Conservation (phyloP, 2,113 vertebrate genomes). For the Symphodus melops region DNA sequence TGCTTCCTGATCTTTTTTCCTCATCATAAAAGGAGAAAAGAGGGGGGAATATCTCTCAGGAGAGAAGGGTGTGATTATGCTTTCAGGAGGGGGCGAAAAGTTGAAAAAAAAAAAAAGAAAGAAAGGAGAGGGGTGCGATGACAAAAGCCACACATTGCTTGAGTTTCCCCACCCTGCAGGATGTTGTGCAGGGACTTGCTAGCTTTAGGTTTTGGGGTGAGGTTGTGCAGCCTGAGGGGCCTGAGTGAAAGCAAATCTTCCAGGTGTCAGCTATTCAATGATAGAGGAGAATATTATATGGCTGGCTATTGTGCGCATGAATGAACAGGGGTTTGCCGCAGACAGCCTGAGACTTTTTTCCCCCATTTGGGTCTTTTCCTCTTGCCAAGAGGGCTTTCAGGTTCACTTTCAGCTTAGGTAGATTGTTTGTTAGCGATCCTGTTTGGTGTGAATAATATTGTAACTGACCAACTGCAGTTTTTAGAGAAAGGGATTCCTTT, state of each 20-base stretch:
- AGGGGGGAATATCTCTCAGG: constrained; percentile 70
- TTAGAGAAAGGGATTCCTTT: neutral
- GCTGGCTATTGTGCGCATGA: constrained; percentile 66
- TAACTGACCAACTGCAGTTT: neutral
- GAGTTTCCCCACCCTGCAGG: constrained; percentile 71
- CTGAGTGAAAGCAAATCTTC: constrained; percentile 80
- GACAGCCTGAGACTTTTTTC: constrained; percentile 63
- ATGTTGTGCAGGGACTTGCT: constrained; percentile 77
- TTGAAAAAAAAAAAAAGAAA: constrained; percentile 42
- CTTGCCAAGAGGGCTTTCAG: constrained; percentile 45
- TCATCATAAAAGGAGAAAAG: constrained; percentile 65
- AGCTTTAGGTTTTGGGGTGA: constrained; percentile 70
- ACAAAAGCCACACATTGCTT: constrained; percentile 77
- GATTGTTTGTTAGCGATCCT: neutral
- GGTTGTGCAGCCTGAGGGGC: constrained; percentile 73
- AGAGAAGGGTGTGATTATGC: constrained; percentile 77
- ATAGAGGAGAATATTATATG: constrained; percentile 71
- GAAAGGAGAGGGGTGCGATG: constrained; percentile 24
- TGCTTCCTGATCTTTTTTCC: constrained; percentile 28
- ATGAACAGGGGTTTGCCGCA: constrained; percentile 68
- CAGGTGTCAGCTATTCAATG: constrained; percentile 78
- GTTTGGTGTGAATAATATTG: neutral
- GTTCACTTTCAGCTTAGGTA: constrained; percentile 34
- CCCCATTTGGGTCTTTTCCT: constrained; percentile 46
- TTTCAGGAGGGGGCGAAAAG: constrained; percentile 61